These are phyloP conservation scores for Cabera pusaria DNA, from an alignment of 2,888 invertebrate species.

Conservation along the genomic window DNA sequence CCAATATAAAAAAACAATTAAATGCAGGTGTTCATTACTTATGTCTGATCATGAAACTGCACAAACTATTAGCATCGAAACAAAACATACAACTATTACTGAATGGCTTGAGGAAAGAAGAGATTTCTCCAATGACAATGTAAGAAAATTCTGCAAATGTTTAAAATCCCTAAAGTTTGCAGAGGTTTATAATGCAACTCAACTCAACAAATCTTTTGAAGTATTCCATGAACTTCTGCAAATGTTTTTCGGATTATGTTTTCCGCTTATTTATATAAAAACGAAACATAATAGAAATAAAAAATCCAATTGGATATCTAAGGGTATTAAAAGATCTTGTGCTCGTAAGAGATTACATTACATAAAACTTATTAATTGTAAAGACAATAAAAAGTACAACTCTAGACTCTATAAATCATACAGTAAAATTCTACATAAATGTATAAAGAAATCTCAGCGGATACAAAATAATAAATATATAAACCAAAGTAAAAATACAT, in stretches of 20 bases:
- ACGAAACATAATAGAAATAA: neutral
- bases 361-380: neutral
- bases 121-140: neutral
- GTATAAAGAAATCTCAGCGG: neutral
- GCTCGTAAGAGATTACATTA: neutral
- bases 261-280: neutral
- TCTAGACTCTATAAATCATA: neutral
- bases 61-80: neutral
- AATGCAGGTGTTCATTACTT: neutral
- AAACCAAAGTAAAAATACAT: neutral
- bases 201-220: neutral
- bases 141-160: neutral
- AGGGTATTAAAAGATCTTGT: neutral
- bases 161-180: neutral
- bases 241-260: neutral
- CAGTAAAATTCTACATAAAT: neutral
- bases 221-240: neutral
- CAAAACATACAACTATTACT: neutral
- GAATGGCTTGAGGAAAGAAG: neutral
- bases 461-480: neutral
- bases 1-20: neutral
- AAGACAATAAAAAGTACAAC: neutral
- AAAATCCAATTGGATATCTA: neutral
- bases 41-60: neutral
- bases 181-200: neutral